Evolutionary conservation across 1,140 invertebrate genomes (phyloP).

Genomic region (Drosophila albomicans): DNA sequence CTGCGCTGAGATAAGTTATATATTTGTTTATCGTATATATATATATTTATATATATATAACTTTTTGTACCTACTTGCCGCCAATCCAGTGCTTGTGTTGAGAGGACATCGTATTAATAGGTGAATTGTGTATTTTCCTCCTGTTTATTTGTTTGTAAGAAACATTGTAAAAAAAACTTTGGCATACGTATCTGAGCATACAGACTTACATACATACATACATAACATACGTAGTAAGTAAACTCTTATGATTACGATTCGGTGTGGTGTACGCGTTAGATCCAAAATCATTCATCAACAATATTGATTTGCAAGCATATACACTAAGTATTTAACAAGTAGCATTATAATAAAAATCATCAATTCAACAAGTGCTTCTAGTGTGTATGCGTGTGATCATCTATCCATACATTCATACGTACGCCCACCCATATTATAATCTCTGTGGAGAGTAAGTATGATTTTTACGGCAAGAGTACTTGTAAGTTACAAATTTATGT

Average conservation of each 20-base stretch:
- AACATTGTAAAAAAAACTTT: conserved; percentile 33
- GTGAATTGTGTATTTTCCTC: conserved; percentile 39
- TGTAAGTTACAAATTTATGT: conserved; percentile 37
- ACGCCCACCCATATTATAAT: conserved; percentile 13
- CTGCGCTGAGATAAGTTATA: conserved; percentile 45
- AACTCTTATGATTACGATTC: conserved; percentile 1
- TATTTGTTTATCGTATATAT: conserved; percentile 30
- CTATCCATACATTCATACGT: conserved; percentile 36
- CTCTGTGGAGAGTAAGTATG: conserved; percentile 15
- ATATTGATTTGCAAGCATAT: conserved; percentile 12
- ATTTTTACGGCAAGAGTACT: conserved; percentile 40
- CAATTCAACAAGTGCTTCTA: conserved; percentile 38
- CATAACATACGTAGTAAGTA: conserved; percentile 16
- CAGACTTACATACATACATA: conserved; percentile 19
- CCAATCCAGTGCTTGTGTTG: conserved; percentile 61
- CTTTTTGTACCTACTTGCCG: conserved; percentile 58
- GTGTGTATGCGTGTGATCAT: conserved; percentile 32
- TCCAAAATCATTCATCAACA: conserved; percentile 12
- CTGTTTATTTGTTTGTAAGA: conserved; percentile 51
- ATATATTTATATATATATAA: conserved; percentile 35
- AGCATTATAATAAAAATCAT: conserved; percentile 20
- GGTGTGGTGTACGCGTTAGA: conserved; percentile 21
- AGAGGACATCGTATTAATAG: conserved; percentile 40
- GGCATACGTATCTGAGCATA: conserved; percentile 20
- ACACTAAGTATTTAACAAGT: conserved; percentile 24